Percentiles rank a stretch among this genome's conserved stretches.
Evolutionary conservation across 2,888 invertebrate species (phyloP).

Genomic region (Arctia plantaginis): DNA sequence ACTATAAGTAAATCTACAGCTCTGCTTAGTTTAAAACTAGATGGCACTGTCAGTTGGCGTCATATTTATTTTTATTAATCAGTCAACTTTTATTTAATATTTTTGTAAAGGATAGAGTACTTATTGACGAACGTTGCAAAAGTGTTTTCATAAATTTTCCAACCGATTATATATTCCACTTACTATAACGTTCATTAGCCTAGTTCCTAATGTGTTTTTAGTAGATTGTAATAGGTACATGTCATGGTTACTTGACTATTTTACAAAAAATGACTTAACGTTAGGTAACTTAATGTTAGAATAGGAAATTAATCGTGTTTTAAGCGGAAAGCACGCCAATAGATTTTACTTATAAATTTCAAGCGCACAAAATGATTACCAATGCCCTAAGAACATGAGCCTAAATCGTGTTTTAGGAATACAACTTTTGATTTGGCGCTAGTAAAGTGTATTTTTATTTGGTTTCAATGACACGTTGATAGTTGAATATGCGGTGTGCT

Average conservation of each 20-base stretch:
- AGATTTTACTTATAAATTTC: conserved; percentile 48
- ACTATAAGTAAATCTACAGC: too few species aligned
- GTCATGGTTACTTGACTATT: neutral
- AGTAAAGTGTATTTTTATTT: conserved; percentile 63
- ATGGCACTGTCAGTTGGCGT: too few species aligned
- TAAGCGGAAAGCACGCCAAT: conserved; percentile 10
- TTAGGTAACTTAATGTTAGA: too few species aligned
- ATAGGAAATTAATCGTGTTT: neutral
- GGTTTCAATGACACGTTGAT: conserved; percentile 31
- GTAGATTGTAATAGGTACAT: neutral
- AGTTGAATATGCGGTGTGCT: conserved; percentile 57
- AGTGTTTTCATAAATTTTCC: neutral
- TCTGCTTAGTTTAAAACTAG: too few species aligned
- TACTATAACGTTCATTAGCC: neutral
- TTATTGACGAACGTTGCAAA: neutral
- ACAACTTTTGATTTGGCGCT: conserved; percentile 75
- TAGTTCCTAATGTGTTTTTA: neutral
- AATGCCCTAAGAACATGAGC: conserved; percentile 34
- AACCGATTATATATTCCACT: neutral
- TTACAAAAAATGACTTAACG: neutral
- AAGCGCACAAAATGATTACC: conserved; percentile 37
- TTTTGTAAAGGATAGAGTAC: too few species aligned
- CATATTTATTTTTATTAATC: too few species aligned
- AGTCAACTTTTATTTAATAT: too few species aligned
- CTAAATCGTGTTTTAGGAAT: conserved; percentile 46